Conservation (phyloP, 2,888 invertebrate species). For the Allophyes oxyacanthae region DNA sequence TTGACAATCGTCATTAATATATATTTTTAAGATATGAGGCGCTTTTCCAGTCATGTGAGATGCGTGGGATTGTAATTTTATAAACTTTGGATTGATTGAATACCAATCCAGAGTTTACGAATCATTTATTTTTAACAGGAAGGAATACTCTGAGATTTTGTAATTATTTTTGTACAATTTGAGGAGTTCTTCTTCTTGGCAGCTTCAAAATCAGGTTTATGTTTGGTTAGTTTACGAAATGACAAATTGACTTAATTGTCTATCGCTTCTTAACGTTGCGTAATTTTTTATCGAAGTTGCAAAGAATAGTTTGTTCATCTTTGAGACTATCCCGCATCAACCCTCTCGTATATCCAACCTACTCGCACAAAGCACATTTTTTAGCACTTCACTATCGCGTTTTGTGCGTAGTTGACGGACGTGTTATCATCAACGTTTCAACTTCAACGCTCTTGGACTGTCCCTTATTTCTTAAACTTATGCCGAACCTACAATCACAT, state of each 20-base stretch:
- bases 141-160: too few species aligned
- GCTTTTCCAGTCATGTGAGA: background rate
- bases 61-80: background rate
- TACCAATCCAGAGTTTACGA: too few species aligned
- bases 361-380: constrained; percentile 38
- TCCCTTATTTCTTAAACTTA: constrained; percentile 42
- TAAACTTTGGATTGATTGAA: background rate
- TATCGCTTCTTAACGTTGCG: background rate
- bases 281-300: background rate
- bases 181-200: too few species aligned
- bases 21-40: constrained; percentile 1
- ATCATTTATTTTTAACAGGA: too few species aligned
- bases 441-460: constrained; percentile 35
- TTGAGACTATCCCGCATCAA: constrained; percentile 26
- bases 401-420: constrained; percentile 54
- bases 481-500: constrained; percentile 42
- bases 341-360: constrained; percentile 26
- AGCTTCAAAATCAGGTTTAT: too few species aligned
- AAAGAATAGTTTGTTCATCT: background rate
- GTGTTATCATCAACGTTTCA: constrained; percentile 42
- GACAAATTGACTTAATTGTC: background rate
- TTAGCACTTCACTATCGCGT: constrained; percentile 47
- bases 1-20: constrained; percentile 16
- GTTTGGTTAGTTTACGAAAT: too few species aligned
- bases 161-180: too few species aligned